phyloP scores from a whole-genome alignment of 2,113 vertebrate species.

The Glaucidium brasilianum region DNA sequence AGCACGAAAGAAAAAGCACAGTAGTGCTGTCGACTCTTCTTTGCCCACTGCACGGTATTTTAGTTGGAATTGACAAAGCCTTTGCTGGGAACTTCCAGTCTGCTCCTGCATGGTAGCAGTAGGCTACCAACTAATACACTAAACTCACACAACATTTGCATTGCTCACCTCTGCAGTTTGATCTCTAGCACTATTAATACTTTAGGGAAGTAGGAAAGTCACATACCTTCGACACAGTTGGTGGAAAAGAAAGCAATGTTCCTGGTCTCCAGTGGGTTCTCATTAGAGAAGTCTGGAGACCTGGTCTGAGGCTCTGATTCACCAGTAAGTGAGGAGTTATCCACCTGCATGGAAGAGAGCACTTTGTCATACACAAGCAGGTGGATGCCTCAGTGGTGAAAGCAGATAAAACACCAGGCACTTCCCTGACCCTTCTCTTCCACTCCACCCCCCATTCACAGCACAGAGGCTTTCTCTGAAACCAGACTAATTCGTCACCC shows the following conservation, averaged over 20 bases:
- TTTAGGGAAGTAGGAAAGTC: neutral
- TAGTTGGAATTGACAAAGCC: neutral
- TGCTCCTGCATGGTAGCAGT: neutral
- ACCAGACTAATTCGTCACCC: neutral
- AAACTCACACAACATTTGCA: neutral
- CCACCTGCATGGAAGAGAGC: constrained; percentile 76
- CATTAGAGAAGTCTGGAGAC: constrained; percentile 81
- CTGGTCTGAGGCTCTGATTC: constrained; percentile 83
- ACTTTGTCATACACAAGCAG: neutral
- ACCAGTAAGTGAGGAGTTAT: constrained; percentile 93
- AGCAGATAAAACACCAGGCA: neutral
- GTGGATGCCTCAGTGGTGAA: neutral
- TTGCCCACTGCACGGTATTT: neutral
- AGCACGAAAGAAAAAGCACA: neutral
- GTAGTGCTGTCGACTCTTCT: neutral
- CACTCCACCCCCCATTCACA: neutral
- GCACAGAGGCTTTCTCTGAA: neutral
- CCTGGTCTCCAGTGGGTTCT: constrained; percentile 80
- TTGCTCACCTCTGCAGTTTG: neutral
- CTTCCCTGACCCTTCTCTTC: neutral
- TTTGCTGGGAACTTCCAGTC: neutral
- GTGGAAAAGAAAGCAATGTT: constrained; percentile 87
- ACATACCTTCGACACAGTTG: constrained; percentile 83
- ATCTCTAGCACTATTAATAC: too few species aligned
- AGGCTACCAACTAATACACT: neutral